A percentile compares a stretch with the other conserved stretches of the same genome.
Evolutionary conservation across 2,797 vertebrate species (phyloP).

Genomic region (Psittacula derbiana): DNA sequence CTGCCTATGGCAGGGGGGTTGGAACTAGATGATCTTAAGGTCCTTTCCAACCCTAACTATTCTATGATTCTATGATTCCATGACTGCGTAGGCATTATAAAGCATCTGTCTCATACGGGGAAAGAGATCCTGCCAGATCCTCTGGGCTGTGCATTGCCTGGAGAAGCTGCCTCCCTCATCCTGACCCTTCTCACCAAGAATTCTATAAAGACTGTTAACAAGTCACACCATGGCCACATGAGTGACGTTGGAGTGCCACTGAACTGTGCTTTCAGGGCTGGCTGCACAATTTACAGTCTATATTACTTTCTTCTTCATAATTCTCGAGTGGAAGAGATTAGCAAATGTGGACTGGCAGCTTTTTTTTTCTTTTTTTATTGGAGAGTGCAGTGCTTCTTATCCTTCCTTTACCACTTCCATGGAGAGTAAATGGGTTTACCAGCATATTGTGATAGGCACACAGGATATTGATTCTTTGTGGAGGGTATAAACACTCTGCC

Average conservation of each 20-base stretch:
- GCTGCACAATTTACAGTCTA: conserved; percentile 25
- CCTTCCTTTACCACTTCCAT: not conserved
- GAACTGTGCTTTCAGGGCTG: not conserved
- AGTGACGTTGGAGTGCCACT: not conserved
- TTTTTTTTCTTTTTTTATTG: not conserved
- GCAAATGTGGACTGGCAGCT: not conserved
- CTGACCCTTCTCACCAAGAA: not conserved
- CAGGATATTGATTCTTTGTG: conserved; percentile 25
- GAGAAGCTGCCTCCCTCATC: not conserved
- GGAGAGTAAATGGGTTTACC: conserved; percentile 8
- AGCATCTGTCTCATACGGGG: not conserved
- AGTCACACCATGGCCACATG: not conserved
- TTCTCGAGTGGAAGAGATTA: conserved; percentile 28
- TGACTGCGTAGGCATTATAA: not conserved
- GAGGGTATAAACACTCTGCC: not conserved
- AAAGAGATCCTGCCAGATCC: not conserved
- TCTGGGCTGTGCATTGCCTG: conserved; percentile 10
- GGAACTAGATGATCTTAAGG: no score
- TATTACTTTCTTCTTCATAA: conserved; percentile 19
- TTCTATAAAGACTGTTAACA: conserved; percentile 12
- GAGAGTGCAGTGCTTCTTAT: not conserved
- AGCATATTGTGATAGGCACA: not conserved
- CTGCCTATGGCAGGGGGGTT: no score
- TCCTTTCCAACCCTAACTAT: no score
- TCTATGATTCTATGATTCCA: no score